phyloP scores from a whole-genome alignment of 1,140 invertebrate genomes.

The Drosophila miranda region DNA sequence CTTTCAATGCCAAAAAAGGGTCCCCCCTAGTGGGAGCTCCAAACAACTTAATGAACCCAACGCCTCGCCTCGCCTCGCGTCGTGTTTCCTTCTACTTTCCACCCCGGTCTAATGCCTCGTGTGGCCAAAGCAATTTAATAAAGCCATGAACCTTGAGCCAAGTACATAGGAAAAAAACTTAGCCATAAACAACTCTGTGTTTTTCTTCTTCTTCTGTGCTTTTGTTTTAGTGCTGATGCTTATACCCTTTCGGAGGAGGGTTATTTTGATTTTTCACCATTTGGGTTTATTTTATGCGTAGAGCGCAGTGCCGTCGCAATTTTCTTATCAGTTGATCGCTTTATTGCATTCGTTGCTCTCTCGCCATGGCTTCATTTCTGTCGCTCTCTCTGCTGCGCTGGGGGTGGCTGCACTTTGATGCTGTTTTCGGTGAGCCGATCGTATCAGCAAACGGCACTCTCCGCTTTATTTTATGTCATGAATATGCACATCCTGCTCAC shows the following conservation, averaged over 20 bases:
- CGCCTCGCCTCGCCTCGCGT: background rate
- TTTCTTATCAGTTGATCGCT: constrained; percentile 15
- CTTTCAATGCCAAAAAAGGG: constrained; percentile 71
- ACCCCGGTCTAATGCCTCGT: constrained; percentile 17
- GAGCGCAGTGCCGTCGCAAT: too few relatives aligned
- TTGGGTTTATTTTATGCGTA: too few relatives aligned
- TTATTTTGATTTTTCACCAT: too few relatives aligned
- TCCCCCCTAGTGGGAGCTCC: constrained; percentile 50
- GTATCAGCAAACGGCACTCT: too few relatives aligned
- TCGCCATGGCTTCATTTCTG: too few relatives aligned
- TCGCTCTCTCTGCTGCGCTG: too few relatives aligned
- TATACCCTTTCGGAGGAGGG: too few relatives aligned
- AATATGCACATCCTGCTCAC: too few relatives aligned
- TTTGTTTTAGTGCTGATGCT: background rate
- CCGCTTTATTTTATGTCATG: too few relatives aligned
- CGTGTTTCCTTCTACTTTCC: background rate
- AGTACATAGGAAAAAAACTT: constrained; percentile 67
- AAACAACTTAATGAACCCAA: constrained; percentile 50
- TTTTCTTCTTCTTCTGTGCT: background rate
- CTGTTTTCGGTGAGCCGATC: too few relatives aligned
- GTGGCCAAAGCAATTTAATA: constrained; percentile 73
- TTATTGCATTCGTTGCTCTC: too few relatives aligned
- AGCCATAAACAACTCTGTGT: constrained; percentile 41
- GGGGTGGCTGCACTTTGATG: too few relatives aligned
- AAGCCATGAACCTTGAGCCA: constrained; percentile 76